Base-by-base conservation (phyloP, 1,140 invertebrate genomes). In the Tetramorium alpestre region DNA sequence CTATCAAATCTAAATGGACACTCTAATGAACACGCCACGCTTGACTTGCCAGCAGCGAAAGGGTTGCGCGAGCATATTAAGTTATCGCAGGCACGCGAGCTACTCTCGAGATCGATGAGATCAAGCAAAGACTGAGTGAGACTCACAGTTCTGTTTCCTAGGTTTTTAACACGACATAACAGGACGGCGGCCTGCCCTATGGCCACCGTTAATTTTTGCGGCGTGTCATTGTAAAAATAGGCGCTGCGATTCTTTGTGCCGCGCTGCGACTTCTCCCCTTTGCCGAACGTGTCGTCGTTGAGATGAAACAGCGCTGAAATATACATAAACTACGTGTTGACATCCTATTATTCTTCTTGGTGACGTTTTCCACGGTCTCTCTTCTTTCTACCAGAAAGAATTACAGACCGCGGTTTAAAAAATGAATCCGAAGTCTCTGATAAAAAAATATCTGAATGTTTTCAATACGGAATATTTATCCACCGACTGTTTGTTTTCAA, bases 131-230 rank as follows among this genome's bases (percentile, higher is more conserved):
- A 25, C 47, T 64, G 7, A 22, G 8, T 38, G 47, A 76, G 84
- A 96, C 97, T 97, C 95, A 98, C 98, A 93, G 98, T 98, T 96
- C 97, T 96, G 92, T 98, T 98, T 28, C 98, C 98, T 90, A 98
- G 97, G 94, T 98, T 97, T 92, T 97, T 98, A 44, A 98, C 98
- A 38, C 97, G 96, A 92, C 98, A 98, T 91, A 97, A 96, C 75
- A 98, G 96, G 86, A 98, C 95, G 1, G 97, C 97, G 1, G 97
- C 96, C 94, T 98, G 98, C 7, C 98, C 98, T 0, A 98, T 97
- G 22, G 98, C 97, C 0, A 97, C 96, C 0, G 98, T 98, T 80
- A 98, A 96, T 94, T 98, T 98, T 85, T 97, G 95, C 3, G 97
- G 96, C 13, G 97, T 97, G 78, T 98, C 96, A 92, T 98, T 97